A percentile compares a stretch with the other conserved stretches of the same genome.
Conservation (phyloP, 2,888 invertebrate species). For the Bugulina stolonifera region DNA sequence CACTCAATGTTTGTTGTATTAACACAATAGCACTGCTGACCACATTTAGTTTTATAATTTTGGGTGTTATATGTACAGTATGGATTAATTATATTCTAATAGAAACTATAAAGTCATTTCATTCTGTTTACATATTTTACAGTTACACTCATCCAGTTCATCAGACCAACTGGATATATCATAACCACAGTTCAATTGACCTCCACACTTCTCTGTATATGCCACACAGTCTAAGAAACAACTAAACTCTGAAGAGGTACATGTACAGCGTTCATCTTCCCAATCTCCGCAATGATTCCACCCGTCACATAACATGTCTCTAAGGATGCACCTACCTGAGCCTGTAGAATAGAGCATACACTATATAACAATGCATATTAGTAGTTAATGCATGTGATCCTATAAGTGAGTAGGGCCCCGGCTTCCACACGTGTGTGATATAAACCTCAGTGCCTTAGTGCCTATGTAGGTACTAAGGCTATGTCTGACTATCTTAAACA, state of each 20-base stretch:
- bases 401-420: too few species aligned
- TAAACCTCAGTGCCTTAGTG: too few species aligned
- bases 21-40: too few species aligned
- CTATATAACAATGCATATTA: not conserved
- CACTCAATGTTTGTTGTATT: too few species aligned
- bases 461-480: not conserved
- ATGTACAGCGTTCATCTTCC: not conserved
- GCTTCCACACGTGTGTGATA: too few species aligned
- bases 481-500: not conserved
- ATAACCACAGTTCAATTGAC: not conserved
- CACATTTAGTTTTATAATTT: too few species aligned
- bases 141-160: not conserved
- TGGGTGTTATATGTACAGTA: too few species aligned
- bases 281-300: slow-evolving; percentile 21
- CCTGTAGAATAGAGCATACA: not conserved
- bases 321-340: not conserved
- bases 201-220: not conserved
- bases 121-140: slow-evolving; percentile 8
- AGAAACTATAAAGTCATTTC: too few species aligned
- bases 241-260: not conserved
- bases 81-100: too few species aligned
- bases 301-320: slow-evolving; percentile 12
- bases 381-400: not conserved
- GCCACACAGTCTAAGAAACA: slow-evolving; percentile 1
- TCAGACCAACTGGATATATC: slow-evolving; percentile 8